phyloP scores from a whole-genome alignment of 2,888 invertebrate genomes.

The Caenorhabditis imperialis region DNA sequence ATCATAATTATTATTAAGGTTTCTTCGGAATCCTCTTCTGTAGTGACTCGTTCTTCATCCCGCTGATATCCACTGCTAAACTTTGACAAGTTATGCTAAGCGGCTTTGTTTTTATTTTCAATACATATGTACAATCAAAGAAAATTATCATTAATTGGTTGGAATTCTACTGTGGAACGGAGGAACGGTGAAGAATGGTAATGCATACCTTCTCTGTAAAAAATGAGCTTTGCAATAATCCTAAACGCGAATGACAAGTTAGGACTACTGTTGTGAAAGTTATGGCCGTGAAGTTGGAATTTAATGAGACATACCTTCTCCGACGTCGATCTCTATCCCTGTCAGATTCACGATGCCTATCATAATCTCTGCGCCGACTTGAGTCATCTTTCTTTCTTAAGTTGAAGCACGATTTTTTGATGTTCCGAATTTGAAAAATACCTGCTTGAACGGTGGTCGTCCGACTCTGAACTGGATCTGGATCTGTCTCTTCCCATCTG shows the following conservation, averaged over 20 bases:
- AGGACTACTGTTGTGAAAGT: too few relatives aligned
- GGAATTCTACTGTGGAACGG: constrained; percentile 22
- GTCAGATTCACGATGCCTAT: constrained; percentile 37
- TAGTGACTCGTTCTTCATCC: too few relatives aligned
- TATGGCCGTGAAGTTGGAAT: too few relatives aligned
- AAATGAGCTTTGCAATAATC: constrained; percentile 27
- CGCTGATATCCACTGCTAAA: too few relatives aligned
- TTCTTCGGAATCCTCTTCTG: too few relatives aligned
- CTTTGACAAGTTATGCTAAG: too few relatives aligned
- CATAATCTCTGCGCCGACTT: constrained; percentile 19
- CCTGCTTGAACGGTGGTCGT: constrained; percentile 39
- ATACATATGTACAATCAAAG: constrained; percentile 22
- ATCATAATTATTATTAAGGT: too few relatives aligned
- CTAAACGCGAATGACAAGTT: too few relatives aligned
- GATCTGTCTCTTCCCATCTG: constrained; percentile 52
- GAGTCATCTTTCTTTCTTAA: constrained; percentile 37
- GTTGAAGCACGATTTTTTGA: too few relatives aligned
- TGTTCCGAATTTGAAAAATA: constrained; percentile 10
- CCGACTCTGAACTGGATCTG: constrained; percentile 39
- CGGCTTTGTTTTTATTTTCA: constrained; percentile 41
- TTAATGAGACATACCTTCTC: constrained; percentile 30
- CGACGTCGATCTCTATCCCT: constrained; percentile 38
- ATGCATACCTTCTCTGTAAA: constrained; percentile 52
- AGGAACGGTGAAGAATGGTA: constrained; percentile 35
- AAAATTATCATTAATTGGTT: constrained; percentile 26